Evolutionary conservation across 2,888 invertebrate genomes (phyloP), one percentile per base, ranked within the genome.

Genomic region (Melinopterus prodromus): DNA sequence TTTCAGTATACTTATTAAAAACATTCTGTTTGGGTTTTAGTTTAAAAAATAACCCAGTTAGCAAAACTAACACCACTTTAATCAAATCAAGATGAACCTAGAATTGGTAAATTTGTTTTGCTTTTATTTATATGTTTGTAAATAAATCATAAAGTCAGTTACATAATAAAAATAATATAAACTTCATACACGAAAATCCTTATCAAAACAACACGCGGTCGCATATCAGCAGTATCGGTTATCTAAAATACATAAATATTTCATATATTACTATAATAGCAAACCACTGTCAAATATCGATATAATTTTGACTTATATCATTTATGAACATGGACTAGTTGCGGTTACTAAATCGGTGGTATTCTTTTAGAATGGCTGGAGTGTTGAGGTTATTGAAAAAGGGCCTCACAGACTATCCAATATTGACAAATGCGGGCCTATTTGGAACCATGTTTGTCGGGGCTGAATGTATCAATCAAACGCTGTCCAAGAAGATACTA

Each of bases 381-480:
- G 53, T 86, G 16, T 77, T 81, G 69, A 79, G 79, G 69, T 74
- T 85, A 15, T 72, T 87, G 35, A 86, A 85, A 78, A 79, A 82
- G 90, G 92, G 84, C 53, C 90, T 91, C 84, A 86, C 86, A 75
- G 89, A 88, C 78, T 87, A 91, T 84, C 92, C 92, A 3, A 84
- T 91, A 35, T 77, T 90, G 69, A 87, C 90, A 15, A 93, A 93
- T 85, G 91, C 91, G 3, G 87, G 92, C 3, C 92, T 95, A 69
- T 96, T 96, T 88, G 96, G 95, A 6, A 91, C 92, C 0, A 92
- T 96, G 84, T 96, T 95, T 87, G 92, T 94, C 0, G 94, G 94
- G 5, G 96, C 97, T 0, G 96, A 96, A 87, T 91, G 94, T 80
- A 93, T 95, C 0, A 96, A 96, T 87, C 97, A 97, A 89, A 92